phyloP scores from a whole-genome alignment of 2,113 vertebrate genomes.

The Setophaga kirtlandii region DNA sequence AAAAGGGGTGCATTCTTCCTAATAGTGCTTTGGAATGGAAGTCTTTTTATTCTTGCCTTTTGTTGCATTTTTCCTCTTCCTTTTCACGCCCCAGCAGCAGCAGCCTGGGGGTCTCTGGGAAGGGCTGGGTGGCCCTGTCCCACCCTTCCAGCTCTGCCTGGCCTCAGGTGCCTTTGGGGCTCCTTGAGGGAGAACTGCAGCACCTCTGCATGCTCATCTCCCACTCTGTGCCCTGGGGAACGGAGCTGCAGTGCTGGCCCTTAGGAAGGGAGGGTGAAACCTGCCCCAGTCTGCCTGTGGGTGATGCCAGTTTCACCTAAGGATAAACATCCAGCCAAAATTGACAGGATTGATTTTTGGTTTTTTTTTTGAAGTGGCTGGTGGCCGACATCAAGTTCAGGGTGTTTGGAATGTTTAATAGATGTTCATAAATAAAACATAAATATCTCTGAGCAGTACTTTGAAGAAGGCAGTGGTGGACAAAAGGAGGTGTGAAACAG shows the following conservation, averaged over 20 bases:
- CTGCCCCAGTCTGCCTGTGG: neutral
- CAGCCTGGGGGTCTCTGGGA: neutral
- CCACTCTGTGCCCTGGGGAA: neutral
- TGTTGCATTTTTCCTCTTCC: constrained; percentile 18
- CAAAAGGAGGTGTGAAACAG: neutral
- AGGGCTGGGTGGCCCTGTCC: neutral
- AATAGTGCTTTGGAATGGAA: constrained; percentile 8
- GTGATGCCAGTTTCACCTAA: neutral
- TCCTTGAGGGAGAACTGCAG: neutral
- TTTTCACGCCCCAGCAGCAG: neutral
- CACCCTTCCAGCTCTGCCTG: neutral
- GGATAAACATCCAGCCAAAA: neutral
- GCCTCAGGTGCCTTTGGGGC: neutral
- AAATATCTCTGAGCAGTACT: neutral
- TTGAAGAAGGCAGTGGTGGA: neutral
- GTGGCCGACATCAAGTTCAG: neutral
- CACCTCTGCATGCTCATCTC: neutral
- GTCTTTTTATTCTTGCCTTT: neutral
- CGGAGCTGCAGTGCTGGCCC: neutral
- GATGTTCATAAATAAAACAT: neutral
- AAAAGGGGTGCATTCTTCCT: neutral
- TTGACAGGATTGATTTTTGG: fast-evolving
- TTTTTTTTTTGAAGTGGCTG: neutral
- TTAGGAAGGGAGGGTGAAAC: neutral
- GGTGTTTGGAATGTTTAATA: neutral